Evolutionary conservation across 2,113 vertebrate species (phyloP).

Genomic region (Prolemur simus): DNA sequence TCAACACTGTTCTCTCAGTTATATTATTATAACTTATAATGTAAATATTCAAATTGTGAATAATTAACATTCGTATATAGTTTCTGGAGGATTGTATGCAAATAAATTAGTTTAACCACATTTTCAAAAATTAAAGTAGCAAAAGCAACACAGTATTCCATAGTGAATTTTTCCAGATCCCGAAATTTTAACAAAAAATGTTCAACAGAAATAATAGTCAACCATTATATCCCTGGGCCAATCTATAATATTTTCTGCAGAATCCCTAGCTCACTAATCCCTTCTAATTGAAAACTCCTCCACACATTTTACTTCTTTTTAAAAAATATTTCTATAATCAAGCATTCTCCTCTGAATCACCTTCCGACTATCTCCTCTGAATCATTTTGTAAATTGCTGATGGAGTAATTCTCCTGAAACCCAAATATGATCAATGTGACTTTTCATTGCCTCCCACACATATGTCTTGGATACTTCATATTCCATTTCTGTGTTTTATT

Average conservation of each 20-base stretch:
- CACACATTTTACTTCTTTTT: background rate
- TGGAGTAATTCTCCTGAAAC: background rate
- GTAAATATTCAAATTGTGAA: background rate
- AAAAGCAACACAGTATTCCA: background rate
- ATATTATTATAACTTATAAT: background rate
- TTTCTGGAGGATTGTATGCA: background rate
- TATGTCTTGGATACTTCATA: background rate
- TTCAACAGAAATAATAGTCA: background rate
- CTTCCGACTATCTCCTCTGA: background rate
- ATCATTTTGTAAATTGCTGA: background rate
- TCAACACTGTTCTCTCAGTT: background rate
- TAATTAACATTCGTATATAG: background rate
- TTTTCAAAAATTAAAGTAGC: background rate
- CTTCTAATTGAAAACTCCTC: background rate
- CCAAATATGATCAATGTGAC: background rate
- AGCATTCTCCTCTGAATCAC: background rate
- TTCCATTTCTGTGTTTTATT: background rate
- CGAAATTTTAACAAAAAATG: background rate
- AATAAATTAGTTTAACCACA: background rate
- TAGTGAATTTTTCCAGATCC: background rate
- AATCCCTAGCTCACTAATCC: background rate
- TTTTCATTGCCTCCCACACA: background rate
- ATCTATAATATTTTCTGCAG: background rate
- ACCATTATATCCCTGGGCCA: background rate
- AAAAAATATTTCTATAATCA: background rate